Evolutionary conservation across 2,888 invertebrate species (phyloP).

Genomic region (Orthonevra nobilis): DNA sequence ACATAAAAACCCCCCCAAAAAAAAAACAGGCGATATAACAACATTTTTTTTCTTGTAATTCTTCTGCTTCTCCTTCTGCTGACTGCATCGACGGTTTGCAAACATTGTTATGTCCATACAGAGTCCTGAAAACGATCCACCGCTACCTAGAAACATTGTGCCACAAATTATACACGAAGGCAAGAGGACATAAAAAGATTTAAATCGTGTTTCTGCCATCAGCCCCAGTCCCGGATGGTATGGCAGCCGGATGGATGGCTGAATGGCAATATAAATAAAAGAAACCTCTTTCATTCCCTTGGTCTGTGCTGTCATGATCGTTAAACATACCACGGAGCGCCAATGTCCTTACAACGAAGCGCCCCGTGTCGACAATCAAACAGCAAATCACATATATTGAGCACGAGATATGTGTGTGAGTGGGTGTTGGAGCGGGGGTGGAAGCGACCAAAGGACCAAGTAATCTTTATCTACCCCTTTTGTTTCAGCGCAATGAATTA

Average conservation of each 20-base stretch:
- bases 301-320: conserved; percentile 18
- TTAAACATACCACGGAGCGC: conserved; percentile 44
- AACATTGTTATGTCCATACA: conserved; percentile 30
- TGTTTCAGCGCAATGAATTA: conserved; percentile 47
- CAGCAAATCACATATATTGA: conserved; percentile 38
- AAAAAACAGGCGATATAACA: conserved; percentile 34
- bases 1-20: neutral
- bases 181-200: conserved; percentile 47
- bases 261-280: conserved; percentile 49
- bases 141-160: conserved; percentile 47
- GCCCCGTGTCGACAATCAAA: conserved; percentile 50
- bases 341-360: conserved; percentile 11
- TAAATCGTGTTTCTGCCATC: conserved; percentile 36
- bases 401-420: too few species aligned
- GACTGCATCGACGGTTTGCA: neutral
- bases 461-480: conserved; percentile 48
- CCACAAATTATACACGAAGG: conserved; percentile 43
- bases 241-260: conserved; percentile 44
- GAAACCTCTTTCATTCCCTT: neutral
- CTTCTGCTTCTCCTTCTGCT: conserved; percentile 18
- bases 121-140: conserved; percentile 5
- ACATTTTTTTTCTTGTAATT: conserved; percentile 26
- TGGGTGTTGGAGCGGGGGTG: neutral
- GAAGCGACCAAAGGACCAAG: conserved; percentile 6
- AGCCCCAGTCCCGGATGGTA: neutral